These are phyloP conservation scores for Probosciger aterrimus DNA, from an alignment of 2,113 vertebrate genomes.

Conservation along the genomic window DNA sequence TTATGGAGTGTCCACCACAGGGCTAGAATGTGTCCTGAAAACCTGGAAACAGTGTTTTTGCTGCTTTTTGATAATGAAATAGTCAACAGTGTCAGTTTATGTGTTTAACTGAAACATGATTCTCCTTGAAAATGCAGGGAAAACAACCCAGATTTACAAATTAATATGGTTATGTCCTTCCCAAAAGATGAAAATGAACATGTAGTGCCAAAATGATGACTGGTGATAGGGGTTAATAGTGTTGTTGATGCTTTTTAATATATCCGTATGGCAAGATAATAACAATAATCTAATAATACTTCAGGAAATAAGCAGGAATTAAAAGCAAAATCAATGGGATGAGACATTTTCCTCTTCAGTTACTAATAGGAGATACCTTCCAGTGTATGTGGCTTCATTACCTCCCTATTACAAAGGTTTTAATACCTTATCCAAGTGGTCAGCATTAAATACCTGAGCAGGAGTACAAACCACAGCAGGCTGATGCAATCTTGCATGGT, in stretches of 20 bases:
- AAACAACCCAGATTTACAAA: neutral
- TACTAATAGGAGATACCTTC: neutral
- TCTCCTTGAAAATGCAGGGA: neutral
- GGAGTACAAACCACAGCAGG: neutral
- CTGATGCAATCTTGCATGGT: rapidly evolving
- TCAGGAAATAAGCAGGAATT: neutral
- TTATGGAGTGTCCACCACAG: neutral
- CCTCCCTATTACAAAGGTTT: neutral
- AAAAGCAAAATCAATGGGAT: neutral
- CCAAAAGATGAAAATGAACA: conserved; percentile 26
- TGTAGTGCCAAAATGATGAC: neutral
- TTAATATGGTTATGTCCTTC: conserved; percentile 17
- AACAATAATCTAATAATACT: neutral
- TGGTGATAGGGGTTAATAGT: neutral
- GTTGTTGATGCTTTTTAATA: neutral
- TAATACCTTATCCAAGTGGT: neutral
- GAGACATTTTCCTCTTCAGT: neutral
- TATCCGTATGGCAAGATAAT: neutral
- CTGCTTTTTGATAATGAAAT: neutral
- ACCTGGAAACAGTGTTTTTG: neutral
- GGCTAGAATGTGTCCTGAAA: neutral
- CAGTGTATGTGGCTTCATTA: neutral
- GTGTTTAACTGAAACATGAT: neutral
- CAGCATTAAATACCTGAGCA: neutral
- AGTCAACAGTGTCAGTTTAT: conserved; percentile 1